Evolutionary conservation across 2,888 invertebrate species (phyloP), one percentile per base, ranked within the genome.

Genomic region (Plusia festucae): DNA sequence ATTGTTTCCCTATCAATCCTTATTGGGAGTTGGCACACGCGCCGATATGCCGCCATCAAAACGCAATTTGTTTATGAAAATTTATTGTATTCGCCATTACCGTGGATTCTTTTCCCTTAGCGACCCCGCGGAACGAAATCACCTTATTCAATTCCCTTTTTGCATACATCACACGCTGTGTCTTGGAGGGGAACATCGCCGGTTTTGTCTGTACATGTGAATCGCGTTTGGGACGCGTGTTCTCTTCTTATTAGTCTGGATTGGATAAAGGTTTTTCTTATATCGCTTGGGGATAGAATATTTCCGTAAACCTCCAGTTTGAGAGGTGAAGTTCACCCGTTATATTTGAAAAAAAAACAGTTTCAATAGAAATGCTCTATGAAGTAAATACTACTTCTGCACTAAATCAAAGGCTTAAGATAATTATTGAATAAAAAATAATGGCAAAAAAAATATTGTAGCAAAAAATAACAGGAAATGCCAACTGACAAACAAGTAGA

Each of bases 51-150:
- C 88, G 89, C 93, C 94, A 95, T 95, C 95, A 95, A 95, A 95
- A 90, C 90, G 93, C 94, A 94, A 95, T 95, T 95, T 95, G 95
- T 95, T 95, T 95, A 95, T 95, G 95, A 95, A 95, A 95, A 95
- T 95, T 95, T 95, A 95, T 95, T 94, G 94, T 94, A 95, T 94
- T 94, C 91, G 91, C 94, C 94, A 94, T 95, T 94, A 95, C 94
- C 91, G 90, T 85, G 91, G 91, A 92, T 94, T 94, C 93, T 93
- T 94, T 93, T 93, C 94, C 94, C 92, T 82, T 69, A 90, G 93
- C 93, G 91, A 91, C 91, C 90, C 92, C 91, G 90, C 88, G 91
- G 90, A 92, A 91, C 93, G 88, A 94, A 94, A 95, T 95, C 94
- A 94, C 94, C 94, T 95, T 95, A 94, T 95, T 95, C 95, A 94